These are phyloP conservation scores for Nephotettix cincticeps DNA, from an alignment of 1,140 invertebrate species.

Conservation along the genomic window DNA sequence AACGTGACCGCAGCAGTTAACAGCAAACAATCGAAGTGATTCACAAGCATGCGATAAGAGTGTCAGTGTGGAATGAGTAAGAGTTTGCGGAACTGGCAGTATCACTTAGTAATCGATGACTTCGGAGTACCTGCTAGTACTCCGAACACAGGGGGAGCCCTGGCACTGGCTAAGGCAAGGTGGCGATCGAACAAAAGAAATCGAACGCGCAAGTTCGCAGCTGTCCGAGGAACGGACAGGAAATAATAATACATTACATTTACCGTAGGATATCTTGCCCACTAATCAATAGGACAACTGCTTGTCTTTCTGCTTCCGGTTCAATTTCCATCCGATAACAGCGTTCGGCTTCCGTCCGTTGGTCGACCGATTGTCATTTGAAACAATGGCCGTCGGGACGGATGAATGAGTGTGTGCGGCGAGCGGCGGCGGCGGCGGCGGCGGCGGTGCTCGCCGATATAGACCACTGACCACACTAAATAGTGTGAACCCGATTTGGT, in stretches of 20 bases:
- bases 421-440: too few relatives aligned
- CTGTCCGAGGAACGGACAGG: background rate
- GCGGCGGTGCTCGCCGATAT: too few relatives aligned
- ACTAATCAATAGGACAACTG: conserved; percentile 12
- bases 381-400: background rate
- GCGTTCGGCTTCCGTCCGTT: conserved; percentile 6
- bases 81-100: too few relatives aligned
- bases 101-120: too few relatives aligned
- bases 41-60: too few relatives aligned
- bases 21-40: too few relatives aligned
- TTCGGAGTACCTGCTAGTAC: too few relatives aligned
- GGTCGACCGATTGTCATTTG: too few relatives aligned
- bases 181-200: background rate
- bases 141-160: too few relatives aligned
- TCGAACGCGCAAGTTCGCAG: background rate
- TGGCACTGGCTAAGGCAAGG: too few relatives aligned
- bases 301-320: conserved; percentile 6
- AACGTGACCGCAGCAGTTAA: too few relatives aligned
- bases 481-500: conserved; percentile 7
- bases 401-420: background rate
- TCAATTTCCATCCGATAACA: conserved; percentile 12
- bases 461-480: conserved; percentile 5
- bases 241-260: conserved; percentile 12
- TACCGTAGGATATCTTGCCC: background rate
- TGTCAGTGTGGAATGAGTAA: too few relatives aligned